Evolutionary conservation across 2,113 vertebrate species (phyloP), one percentile per base, ranked within the genome.

Genomic region (Rhynchopsitta pachyrhyncha): DNA sequence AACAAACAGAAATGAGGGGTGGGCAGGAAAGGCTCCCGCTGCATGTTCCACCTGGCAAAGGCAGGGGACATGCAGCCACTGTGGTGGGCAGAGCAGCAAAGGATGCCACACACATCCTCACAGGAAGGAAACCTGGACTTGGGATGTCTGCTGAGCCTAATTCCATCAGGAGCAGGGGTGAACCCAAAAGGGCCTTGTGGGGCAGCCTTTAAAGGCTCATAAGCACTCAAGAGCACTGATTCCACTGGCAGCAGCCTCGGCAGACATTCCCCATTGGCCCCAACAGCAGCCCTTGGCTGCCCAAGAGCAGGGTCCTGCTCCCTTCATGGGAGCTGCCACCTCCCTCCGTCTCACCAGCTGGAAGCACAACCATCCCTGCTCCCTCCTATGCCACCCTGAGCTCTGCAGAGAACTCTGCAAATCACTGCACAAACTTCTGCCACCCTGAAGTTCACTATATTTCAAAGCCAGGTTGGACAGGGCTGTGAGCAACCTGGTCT

Each of bases 41-140:
- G 52, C 75, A n/a, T 1, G 0, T 27, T 49, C 64, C 37, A n/a
- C 39, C 52, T 2, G 1, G 63, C 47, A 49, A 4, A 33, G 55
- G 27, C 50, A 12, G 35, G 23, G 33, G 10, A 27, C 44, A 3
- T 0, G 29, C 22, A 12, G 57, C 41, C 42, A 13, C 6, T 1
- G 25, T 6, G 1, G 5, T 0, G n/a, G 37, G 33, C n/a, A 46
- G 31, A 17, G 35, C 64, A 44, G 17, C 11, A 7, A 39, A 63
- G 50, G 79, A 13, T 0, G 17, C 9, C 78, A 57, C 39, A 3
- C 4, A 1, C 20, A 52, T 52, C 27, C 50, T 52, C 50, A 52
- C 50, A 52, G 27, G 50, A 52, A 7, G 69, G 16, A 57, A 85
- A 37, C 6, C 13, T 4, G 50, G 27, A 8, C 24, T 4, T 13